These are phyloP conservation scores for Gila orcuttii DNA, from an alignment of 2,113 vertebrate species.

Conservation along the genomic window DNA sequence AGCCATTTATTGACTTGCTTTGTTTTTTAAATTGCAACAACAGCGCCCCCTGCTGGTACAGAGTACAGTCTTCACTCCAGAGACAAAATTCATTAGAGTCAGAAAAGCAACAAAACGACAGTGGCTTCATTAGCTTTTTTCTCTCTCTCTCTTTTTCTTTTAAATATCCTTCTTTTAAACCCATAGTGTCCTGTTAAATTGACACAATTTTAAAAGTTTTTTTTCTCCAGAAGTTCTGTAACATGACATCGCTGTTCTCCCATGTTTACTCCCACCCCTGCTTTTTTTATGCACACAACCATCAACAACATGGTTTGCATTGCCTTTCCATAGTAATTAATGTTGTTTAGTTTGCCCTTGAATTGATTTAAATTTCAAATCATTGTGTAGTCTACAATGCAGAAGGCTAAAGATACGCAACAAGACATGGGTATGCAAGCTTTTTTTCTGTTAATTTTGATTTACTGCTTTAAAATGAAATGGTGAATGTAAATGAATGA, in stretches of 20 bases:
- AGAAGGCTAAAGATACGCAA: background rate
- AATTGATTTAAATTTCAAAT: background rate
- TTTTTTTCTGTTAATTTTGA: background rate
- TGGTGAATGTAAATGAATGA: background rate
- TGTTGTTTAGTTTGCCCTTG: conserved; percentile 1
- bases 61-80: background rate
- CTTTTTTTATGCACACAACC: background rate
- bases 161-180: background rate
- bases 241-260: background rate
- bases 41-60: conserved; percentile 17
- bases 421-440: background rate
- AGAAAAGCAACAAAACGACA: background rate
- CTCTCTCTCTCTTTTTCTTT: background rate
- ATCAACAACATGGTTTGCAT: conserved; percentile 1
- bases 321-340: background rate
- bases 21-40: conserved; percentile 6
- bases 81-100: background rate
- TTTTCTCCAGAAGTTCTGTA: background rate
- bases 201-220: background rate
- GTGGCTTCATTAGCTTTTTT: background rate
- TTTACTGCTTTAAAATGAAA: background rate
- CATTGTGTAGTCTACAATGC: background rate
- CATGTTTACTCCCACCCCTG: background rate
- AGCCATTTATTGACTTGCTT: background rate
- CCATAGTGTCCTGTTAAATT: background rate